Evolutionary conservation across 2,888 invertebrate genomes (phyloP), one percentile per base, ranked within the genome.

Genomic region (Mesorhabditis sp.): DNA sequence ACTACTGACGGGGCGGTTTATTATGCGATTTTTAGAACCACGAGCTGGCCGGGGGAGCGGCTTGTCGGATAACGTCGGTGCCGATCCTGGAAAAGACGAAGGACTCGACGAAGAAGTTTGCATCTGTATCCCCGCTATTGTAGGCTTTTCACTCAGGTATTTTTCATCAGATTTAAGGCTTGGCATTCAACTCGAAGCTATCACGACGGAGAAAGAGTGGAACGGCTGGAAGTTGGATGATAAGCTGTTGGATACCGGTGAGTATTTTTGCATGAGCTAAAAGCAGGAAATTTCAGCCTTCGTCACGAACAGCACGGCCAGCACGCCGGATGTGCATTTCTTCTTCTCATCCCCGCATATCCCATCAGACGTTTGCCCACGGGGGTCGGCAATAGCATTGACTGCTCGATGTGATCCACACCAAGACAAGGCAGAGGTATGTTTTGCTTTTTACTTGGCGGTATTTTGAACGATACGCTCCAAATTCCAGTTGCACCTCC

Each of bases 321-420:
- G 74, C 3, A 82, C 84, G 1, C 70, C 82, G 10, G 84, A 84
- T 74, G 72, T 83, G 44, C 82, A 83, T 70, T 77, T 85, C 66
- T 85, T 79, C 78, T 85, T 75, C 67, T 78, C 78, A 43, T 70
- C 80, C 0, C 65, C 74, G 1, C 45, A 67, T 4, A 66, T 72
- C 0, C 15, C 70, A 28, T 68, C 73, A 43, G 86, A 87, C 3
- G 85, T 86, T 2, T 90, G 90, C 82, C 87, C 87, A 0, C 80
- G 86, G 43, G 90, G 90, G 4, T 86, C 89, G 10, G 86, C 86
- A n/a, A 88, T 89, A 3, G 87, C 89, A 5, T 87, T 90, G 43
- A 89, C 89, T 4, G 83, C 89, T 64, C 83, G 88, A 41, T 90
- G 90, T 84, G 87, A 88, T 75, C 85, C 87, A 42, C 72, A 73